Percentiles rank a stretch among this genome's conserved stretches.
phyloP scores from a whole-genome alignment of 2,888 invertebrate species.

The Dione juno region DNA sequence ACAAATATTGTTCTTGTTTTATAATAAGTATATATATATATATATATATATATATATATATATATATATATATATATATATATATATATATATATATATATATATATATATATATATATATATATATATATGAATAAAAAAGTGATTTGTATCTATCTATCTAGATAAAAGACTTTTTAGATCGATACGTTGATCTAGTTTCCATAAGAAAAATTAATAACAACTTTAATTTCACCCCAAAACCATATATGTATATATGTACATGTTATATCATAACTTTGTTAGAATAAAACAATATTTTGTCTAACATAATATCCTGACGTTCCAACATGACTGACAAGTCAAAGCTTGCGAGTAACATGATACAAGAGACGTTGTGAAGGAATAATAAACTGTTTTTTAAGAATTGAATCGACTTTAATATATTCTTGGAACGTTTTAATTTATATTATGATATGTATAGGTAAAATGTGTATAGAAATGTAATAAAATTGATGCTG shows the following conservation, averaged over 20 bases:
- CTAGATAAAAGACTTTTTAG: too few relatives aligned
- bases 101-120: too few relatives aligned
- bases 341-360: slow-evolving; percentile 21
- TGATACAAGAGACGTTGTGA: slow-evolving; percentile 9
- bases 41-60: too few relatives aligned
- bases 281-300: slow-evolving; percentile 8
- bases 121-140: too few relatives aligned
- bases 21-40: slow-evolving; percentile 7
- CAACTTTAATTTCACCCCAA: too few relatives aligned
- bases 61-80: too few relatives aligned
- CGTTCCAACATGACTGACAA: slow-evolving; percentile 17
- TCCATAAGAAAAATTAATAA: too few relatives aligned
- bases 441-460: slow-evolving; percentile 1
- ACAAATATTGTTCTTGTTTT: slow-evolving; percentile 26
- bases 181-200: too few relatives aligned
- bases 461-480: background rate
- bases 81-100: too few relatives aligned
- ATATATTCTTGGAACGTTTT: background rate
- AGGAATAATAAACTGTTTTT: slow-evolving; percentile 18
- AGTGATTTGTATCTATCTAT: too few relatives aligned
- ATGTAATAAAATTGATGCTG: background rate
- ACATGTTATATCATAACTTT: background rate
- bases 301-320: background rate
- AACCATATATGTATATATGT: background rate
- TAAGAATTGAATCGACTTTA: slow-evolving; percentile 8